These are phyloP conservation scores for Psettodes erumei DNA, from an alignment of 2,113 vertebrate genomes.

Conservation along the genomic window DNA sequence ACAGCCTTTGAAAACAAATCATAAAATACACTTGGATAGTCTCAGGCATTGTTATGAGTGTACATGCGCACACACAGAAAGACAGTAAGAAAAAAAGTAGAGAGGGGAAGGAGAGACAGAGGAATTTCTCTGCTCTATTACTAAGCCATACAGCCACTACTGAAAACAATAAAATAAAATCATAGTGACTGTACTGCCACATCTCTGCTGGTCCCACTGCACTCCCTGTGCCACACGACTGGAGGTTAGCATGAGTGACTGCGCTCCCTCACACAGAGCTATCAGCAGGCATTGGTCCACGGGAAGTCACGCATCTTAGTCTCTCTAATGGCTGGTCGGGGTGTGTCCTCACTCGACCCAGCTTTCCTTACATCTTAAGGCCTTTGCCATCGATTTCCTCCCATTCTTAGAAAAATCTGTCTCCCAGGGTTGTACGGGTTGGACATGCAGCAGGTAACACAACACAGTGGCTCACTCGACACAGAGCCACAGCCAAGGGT, in stretches of 20 bases:
- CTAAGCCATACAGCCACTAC: not conserved
- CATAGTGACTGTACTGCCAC: slow-evolving; percentile 12
- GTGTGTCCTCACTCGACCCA: slow-evolving; percentile 29
- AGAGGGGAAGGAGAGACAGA: not conserved
- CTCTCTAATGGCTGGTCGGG: slow-evolving; percentile 30
- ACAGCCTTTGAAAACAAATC: slow-evolving; percentile 50
- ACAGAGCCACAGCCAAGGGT: not conserved
- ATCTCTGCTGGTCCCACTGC: slow-evolving; percentile 21
- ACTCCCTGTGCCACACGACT: slow-evolving; percentile 11
- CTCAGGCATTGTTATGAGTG: slow-evolving; percentile 24
- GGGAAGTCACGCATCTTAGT: slow-evolving; percentile 37
- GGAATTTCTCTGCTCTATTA: slow-evolving; percentile 2
- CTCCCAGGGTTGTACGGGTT: not conserved
- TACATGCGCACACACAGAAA: slow-evolving; percentile 3
- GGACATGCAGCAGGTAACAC: slow-evolving; percentile 29
- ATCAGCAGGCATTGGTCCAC: slow-evolving; percentile 31
- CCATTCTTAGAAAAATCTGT: slow-evolving; percentile 16
- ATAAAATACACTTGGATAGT: slow-evolving; percentile 30
- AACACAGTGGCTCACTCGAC: slow-evolving; percentile 13
- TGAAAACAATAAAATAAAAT: slow-evolving; percentile 44
- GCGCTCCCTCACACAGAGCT: slow-evolving; percentile 17
- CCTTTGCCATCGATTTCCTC: slow-evolving; percentile 51
- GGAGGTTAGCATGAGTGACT: slow-evolving; percentile 29
- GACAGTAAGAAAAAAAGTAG: slow-evolving; percentile 1
- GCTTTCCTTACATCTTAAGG: slow-evolving; percentile 53